Evolutionary conservation across 2,888 invertebrate genomes (phyloP), one percentile per base, ranked within the genome.

Genomic region (Campoplex nolae): DNA sequence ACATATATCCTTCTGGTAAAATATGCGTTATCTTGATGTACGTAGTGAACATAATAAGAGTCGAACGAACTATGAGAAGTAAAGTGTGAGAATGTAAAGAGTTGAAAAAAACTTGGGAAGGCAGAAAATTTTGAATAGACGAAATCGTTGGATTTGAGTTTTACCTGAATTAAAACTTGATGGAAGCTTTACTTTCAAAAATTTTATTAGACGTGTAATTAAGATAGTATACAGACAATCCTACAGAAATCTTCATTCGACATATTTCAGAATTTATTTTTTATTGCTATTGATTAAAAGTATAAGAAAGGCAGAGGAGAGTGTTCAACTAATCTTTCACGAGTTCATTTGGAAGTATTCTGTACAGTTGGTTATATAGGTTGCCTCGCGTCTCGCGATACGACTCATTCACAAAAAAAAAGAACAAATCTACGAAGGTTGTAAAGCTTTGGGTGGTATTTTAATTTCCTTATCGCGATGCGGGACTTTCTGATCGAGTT

Each of bases 11-110:
- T 68, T 51, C 18, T 67, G 9, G n/a, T 54, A 38, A 70, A 78
- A 78, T 56, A 45, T 68, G 67, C 67, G 38, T 77, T 38, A 51
- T 16, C 23, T 16, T 77, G 23, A 32, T 35, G 38, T 32, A 42
- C 54, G 51, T 23, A 18, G 9, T 23, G 32, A 42, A 23, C 23
- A 6, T 38, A 38, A 38, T 32, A 28, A 6, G 38, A 73, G 38
- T 35, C 38, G 38, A 73, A 74, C 13, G 75, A 62, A 62, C 58
- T 13, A 42, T 45, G 58, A 42, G 28, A 58, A 58, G 42, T 28
- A 58, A 75, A 75, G 45, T 58, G 42, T 45, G 16, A 58, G 38
- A 45, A 58, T 58, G 58, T 62, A 11, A 32, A 32, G 62, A 62
- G 0, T 9, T 51, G 16, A 28, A 51, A 32, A 16, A 4, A 45